phyloP scores from a whole-genome alignment of 2,797 vertebrate species.

The Chelonia mydas region DNA sequence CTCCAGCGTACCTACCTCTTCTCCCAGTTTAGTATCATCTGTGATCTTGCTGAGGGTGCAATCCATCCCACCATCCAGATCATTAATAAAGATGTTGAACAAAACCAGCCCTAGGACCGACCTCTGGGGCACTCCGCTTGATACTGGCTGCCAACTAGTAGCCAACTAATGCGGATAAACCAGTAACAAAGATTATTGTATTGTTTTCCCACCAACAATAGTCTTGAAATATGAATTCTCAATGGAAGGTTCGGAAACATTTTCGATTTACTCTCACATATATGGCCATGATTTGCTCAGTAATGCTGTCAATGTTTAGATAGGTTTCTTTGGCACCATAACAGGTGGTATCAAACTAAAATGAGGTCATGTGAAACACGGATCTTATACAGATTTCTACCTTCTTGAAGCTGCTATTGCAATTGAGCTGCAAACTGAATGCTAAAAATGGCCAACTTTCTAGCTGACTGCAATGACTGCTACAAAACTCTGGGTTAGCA shows the following conservation, averaged over 20 bases:
- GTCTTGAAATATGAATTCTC: not conserved
- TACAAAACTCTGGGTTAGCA: constrained; percentile 27
- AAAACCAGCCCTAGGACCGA: too few species aligned
- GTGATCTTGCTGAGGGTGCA: too few species aligned
- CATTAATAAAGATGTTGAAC: too few species aligned
- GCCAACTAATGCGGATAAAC: too few species aligned
- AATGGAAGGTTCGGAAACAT: not conserved
- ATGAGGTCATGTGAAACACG: not conserved
- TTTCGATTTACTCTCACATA: not conserved
- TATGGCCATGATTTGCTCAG: not conserved
- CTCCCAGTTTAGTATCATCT: too few species aligned
- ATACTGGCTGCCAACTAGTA: too few species aligned
- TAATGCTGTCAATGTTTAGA: not conserved
- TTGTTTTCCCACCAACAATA: not conserved
- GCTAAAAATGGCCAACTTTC: constrained; percentile 59
- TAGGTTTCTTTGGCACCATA: not conserved
- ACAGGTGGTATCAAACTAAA: not conserved
- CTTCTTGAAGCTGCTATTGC: not conserved
- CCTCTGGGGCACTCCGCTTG: too few species aligned
- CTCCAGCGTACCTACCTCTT: too few species aligned
- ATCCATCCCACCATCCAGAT: too few species aligned
- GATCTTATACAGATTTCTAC: constrained; percentile 34
- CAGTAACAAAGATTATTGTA: not conserved
- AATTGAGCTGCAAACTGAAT: constrained; percentile 34
- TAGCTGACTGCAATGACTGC: constrained; percentile 35